Percentiles rank a stretch among this genome's conserved stretches.
Evolutionary conservation across 2,113 vertebrate species (phyloP).

Genomic region (Hoplias malabaricus): DNA sequence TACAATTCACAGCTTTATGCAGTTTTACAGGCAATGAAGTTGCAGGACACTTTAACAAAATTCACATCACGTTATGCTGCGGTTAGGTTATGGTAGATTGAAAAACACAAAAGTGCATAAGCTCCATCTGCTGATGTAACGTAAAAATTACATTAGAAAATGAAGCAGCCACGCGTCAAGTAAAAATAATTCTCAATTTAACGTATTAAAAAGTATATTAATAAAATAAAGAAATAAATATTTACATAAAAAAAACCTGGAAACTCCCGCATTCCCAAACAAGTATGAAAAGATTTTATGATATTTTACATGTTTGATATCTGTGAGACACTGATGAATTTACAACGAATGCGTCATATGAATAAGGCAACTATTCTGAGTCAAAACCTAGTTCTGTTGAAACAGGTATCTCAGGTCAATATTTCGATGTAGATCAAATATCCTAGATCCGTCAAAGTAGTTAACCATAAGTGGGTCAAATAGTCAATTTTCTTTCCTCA

Average conservation of each 20-base stretch:
- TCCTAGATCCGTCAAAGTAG: not conserved
- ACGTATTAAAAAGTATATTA: not conserved
- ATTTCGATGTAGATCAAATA: not conserved
- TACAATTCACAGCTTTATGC: not conserved
- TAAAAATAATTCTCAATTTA: not conserved
- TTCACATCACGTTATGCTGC: not conserved
- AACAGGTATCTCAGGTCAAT: not conserved
- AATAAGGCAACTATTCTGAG: not conserved
- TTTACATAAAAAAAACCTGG: not conserved
- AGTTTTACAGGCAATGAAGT: not conserved
- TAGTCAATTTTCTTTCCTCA: not conserved
- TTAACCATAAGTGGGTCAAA: not conserved
- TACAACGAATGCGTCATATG: not conserved
- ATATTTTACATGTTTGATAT: no score
- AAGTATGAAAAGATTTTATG: not conserved
- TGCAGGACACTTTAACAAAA: constrained; percentile 11
- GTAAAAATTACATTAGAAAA: not conserved
- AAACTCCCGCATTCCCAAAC: not conserved
- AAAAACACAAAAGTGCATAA: not conserved
- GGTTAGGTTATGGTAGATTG: not conserved
- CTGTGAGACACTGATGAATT: not conserved
- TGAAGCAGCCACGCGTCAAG: not conserved
- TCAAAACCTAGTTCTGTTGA: not conserved
- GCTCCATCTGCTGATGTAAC: not conserved
- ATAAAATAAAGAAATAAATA: no score